Conservation (phyloP, 2,888 invertebrate genomes). For the Timema cristinae region DNA sequence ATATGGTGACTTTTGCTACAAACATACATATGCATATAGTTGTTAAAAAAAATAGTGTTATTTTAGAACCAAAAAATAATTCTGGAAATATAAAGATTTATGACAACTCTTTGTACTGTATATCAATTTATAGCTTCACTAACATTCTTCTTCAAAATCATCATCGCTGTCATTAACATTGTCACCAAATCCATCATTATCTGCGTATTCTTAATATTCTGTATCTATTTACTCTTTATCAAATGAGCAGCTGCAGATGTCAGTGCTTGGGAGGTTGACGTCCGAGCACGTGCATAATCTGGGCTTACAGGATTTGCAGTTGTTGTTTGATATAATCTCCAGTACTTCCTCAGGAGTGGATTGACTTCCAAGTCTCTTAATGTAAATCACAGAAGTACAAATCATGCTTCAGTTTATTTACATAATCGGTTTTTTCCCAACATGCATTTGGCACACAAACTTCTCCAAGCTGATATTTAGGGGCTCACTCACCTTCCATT, state of each 20-base stretch:
- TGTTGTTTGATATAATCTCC: background rate
- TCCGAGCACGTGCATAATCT: background rate
- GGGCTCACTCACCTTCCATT: background rate
- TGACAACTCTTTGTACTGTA: too few relatives aligned
- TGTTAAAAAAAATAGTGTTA: too few relatives aligned
- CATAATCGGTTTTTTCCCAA: background rate
- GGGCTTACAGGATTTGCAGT: background rate
- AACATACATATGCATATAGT: too few relatives aligned
- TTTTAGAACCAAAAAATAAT: too few relatives aligned
- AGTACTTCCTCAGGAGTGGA: background rate
- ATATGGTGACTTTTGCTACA: too few relatives aligned
- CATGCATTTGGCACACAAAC: conserved; percentile 1
- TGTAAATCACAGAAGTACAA: background rate
- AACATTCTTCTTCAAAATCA: background rate
- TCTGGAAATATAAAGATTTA: too few relatives aligned
- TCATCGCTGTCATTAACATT: background rate
- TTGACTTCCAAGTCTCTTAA: background rate
- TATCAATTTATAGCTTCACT: background rate
- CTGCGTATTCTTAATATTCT: background rate
- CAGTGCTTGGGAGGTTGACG: background rate
- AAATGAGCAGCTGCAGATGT: background rate
- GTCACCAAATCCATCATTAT: background rate
- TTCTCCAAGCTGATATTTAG: background rate
- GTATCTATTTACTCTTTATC: background rate
- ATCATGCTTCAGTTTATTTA: too few relatives aligned